These are phyloP conservation scores for Colinus virginianus DNA, from an alignment of 2,113 vertebrate genomes.

Conservation along the genomic window DNA sequence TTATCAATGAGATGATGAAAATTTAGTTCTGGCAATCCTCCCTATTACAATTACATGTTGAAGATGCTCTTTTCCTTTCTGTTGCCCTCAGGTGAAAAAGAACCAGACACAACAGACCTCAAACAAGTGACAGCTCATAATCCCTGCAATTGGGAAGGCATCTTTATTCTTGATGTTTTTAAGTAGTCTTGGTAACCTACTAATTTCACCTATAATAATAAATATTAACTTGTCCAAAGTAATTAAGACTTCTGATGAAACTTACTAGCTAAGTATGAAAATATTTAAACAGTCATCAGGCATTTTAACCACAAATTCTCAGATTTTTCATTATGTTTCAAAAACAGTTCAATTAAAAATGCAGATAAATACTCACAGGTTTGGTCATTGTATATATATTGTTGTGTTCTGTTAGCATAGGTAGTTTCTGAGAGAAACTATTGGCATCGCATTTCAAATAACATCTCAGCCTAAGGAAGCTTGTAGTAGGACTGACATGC, in stretches of 20 bases:
- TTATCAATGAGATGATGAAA: background rate
- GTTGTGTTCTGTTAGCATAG: background rate
- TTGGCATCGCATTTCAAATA: background rate
- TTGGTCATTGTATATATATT: background rate
- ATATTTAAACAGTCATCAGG: background rate
- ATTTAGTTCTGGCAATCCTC: background rate
- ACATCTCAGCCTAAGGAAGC: background rate
- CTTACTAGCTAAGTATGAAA: background rate
- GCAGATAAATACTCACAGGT: background rate
- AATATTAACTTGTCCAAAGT: background rate
- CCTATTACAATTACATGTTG: background rate
- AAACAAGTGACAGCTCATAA: background rate
- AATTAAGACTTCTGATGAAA: background rate
- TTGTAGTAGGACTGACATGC: background rate
- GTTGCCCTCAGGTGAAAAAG: background rate
- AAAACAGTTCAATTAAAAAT: background rate
- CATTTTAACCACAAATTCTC: background rate
- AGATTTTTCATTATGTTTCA: background rate
- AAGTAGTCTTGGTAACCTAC: background rate
- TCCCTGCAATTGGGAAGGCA: background rate
- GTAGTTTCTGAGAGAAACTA: slow-evolving; percentile 5
- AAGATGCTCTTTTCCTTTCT: background rate
- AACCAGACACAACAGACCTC: background rate
- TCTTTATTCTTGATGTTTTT: background rate
- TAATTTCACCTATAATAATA: background rate